Conservation (phyloP, 2,888 invertebrate genomes). For the Zhuqinia jingwanae region DNA sequence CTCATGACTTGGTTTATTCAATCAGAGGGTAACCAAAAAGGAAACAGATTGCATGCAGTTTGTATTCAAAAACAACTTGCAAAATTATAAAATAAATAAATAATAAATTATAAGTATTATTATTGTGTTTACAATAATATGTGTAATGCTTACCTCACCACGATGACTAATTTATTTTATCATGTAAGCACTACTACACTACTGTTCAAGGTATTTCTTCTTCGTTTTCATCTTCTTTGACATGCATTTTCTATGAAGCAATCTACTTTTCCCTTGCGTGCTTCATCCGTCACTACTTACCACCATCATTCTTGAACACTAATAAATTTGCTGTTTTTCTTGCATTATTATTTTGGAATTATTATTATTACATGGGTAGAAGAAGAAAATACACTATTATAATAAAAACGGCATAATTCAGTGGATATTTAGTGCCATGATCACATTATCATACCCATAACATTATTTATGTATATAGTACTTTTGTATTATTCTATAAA, state of each 20-base stretch:
- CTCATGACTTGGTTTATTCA: background rate
- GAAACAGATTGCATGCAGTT: slow-evolving; percentile 20
- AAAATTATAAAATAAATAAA: slow-evolving; percentile 7
- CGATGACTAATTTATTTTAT: too few species aligned
- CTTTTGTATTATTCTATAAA: background rate
- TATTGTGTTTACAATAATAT: background rate
- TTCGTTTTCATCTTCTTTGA: slow-evolving; percentile 3
- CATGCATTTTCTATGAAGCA: slow-evolving; percentile 25
- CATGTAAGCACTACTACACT: too few species aligned
- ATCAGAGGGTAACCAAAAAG: slow-evolving; percentile 10
- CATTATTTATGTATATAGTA: background rate
- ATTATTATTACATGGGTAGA: background rate
- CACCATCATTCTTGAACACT: background rate
- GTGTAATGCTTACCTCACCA: background rate
- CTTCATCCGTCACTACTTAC: slow-evolving; percentile 16
- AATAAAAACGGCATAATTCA: too few species aligned
- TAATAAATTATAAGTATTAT: too few species aligned
- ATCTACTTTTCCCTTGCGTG: slow-evolving; percentile 37
- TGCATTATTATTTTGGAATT: background rate
- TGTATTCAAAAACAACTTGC: background rate
- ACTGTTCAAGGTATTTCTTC: background rate
- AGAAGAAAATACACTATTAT: background rate
- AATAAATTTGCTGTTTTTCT: background rate
- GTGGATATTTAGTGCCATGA: too few species aligned
- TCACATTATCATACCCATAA: background rate